A percentile compares a stretch with the other conserved stretches of the same genome.
Conservation (phyloP, 2,113 vertebrate genomes). For the Holacanthus passer region DNA sequence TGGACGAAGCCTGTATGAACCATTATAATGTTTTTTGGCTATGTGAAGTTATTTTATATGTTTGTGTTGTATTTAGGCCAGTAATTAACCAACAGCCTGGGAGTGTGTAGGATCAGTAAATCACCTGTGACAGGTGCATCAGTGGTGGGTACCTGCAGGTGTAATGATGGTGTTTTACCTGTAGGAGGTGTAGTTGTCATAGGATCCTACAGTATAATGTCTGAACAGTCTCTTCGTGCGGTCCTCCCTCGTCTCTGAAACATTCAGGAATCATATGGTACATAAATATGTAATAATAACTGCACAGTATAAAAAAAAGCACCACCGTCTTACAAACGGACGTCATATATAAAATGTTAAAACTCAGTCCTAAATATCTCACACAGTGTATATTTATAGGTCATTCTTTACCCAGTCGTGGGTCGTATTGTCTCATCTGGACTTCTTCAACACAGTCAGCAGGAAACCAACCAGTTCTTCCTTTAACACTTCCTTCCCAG, state of each 20-base stretch:
- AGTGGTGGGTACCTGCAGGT: not conserved
- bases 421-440: constrained; percentile 96
- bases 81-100: too few relatives aligned
- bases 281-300: too few relatives aligned
- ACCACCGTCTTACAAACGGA: too few relatives aligned
- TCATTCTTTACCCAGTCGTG: constrained; percentile 87
- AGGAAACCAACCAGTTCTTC: constrained; percentile 97
- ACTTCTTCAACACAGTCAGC: constrained; percentile 98
- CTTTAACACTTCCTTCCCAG: constrained; percentile 97
- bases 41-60: too few relatives aligned
- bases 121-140: too few relatives aligned
- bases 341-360: not conserved
- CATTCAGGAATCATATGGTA: not conserved
- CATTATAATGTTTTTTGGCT: too few relatives aligned
- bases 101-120: too few relatives aligned
- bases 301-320: too few relatives aligned
- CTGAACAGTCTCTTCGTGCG: constrained; percentile 94
- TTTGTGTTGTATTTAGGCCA: not conserved
- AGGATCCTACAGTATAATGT: constrained; percentile 94
- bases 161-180: constrained; percentile 80
- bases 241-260: constrained; percentile 93
- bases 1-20: too few relatives aligned
- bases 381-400: not conserved
- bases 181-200: constrained; percentile 95
- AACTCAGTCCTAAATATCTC: not conserved